phyloP scores from a whole-genome alignment of 1,140 invertebrate genomes.

The Diorhabda carinulata region DNA sequence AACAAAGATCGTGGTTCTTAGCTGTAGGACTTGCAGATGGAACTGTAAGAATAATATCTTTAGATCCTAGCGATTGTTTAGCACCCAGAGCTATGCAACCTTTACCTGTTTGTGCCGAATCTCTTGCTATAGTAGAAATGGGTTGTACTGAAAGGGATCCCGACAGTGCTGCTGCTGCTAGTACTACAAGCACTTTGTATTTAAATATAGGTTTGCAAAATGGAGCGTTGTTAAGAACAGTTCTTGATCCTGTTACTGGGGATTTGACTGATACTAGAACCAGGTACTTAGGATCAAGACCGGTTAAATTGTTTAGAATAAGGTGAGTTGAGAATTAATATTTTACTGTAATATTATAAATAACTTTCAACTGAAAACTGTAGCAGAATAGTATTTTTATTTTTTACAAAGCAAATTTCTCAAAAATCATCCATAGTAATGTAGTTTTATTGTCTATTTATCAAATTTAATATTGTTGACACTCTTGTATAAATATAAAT shows the following conservation, averaged over 20 bases:
- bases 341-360: not conserved
- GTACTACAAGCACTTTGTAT: conserved; percentile 74
- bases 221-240: conserved; percentile 91
- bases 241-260: conserved; percentile 94
- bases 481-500: too few relatives aligned
- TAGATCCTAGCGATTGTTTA: conserved; percentile 92
- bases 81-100: conserved; percentile 94
- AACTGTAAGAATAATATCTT: conserved; percentile 95
- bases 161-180: conserved; percentile 52
- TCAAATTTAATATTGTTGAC: too few relatives aligned
- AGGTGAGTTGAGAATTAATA: not conserved
- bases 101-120: conserved; percentile 93
- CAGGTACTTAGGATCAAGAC: conserved; percentile 56
- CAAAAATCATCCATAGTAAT: too few relatives aligned
- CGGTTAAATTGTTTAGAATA: conserved; percentile 20
- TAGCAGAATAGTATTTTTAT: not conserved
- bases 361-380: not conserved
- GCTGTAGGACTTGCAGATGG: conserved; percentile 96
- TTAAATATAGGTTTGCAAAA: conserved; percentile 98
- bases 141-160: conserved; percentile 59
- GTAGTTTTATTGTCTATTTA: too few relatives aligned
- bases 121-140: conserved; percentile 93
- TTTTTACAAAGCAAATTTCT: too few relatives aligned
- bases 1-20: conserved; percentile 93
- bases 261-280: conserved; percentile 96